Evolutionary conservation across 2,113 vertebrate species (phyloP).

Genomic region (Hystrix cristata): DNA sequence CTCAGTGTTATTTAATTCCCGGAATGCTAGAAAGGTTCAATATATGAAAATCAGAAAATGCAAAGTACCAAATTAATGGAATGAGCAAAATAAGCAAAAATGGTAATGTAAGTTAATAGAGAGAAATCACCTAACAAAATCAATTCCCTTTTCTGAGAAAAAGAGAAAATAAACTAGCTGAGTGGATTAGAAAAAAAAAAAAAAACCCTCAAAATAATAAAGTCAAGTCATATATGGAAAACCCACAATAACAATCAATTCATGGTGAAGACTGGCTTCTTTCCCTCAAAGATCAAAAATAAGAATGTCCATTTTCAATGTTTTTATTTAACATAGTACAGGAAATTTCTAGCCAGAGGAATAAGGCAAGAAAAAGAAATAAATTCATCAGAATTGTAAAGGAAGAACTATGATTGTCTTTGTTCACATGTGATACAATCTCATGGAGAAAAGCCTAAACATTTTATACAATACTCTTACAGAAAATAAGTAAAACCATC

Average conservation of each 20-base stretch:
- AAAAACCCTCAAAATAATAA: neutral
- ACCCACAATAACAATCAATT: neutral
- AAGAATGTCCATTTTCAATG: neutral
- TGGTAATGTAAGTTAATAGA: neutral
- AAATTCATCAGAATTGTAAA: neutral
- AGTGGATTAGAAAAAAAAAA: neutral
- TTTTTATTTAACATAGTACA: neutral
- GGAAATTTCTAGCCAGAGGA: neutral
- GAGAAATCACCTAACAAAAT: neutral
- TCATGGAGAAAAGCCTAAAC: neutral
- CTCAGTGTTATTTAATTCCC: neutral
- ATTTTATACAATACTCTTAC: neutral
- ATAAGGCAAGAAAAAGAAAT: neutral
- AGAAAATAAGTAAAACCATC: neutral
- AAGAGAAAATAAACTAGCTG: no score
- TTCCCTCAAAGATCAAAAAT: neutral
- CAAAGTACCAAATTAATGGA: neutral
- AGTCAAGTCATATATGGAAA: neutral
- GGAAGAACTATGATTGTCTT: neutral
- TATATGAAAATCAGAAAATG: neutral
- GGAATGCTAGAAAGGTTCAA: neutral
- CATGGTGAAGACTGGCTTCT: neutral
- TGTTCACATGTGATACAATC: neutral
- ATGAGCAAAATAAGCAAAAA: neutral
- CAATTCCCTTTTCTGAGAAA: neutral